Base-by-base conservation (phyloP, 2,888 invertebrate genomes). In the Zele albiditarsus region DNA sequence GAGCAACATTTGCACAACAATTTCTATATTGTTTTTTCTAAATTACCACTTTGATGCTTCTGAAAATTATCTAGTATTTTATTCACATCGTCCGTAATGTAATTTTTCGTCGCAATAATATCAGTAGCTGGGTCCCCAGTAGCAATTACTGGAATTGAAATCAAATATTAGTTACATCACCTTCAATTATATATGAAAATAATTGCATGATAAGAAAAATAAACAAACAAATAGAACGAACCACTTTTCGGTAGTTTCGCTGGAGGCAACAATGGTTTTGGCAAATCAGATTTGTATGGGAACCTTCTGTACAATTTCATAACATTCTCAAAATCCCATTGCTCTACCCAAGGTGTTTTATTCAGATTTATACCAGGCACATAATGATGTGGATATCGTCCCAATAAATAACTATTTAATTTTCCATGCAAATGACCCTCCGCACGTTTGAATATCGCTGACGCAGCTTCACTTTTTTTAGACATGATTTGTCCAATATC, bases 251-350 rank as follows among this genome's bases (percentile, higher is more conserved):
- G 80, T 58, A 85, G 73, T 75, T 78, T 86, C 4, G 79, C 83
- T 16, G 87, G 88, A 25, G 89, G 89, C 38, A 89, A 76, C 27
- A 89, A 75, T 20, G 89, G 89, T 71, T 84, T 87, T 65, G 89
- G 88, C 72, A 86, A 78, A 78, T 87, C 87, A 75, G 85, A 84
- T 63, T 78, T 74, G 62, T 84, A 88, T 6, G 88, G 88, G 82
- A 84, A 88, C 31, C 81, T 80, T 77, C 83, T 77, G 78, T 81
- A 82, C 5, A 84, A 79, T 66, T 80, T 80, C 23, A 83, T 77
- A 10, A 79, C 68, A 77, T 71, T 80, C 12, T 85, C 82, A 20
- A 80, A 68, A 74, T 83, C 77, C 77, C 78, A 79, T 73, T 79
- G 74, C 8, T 84, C 80, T 20, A 82, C 67, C 70, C 70, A 77